Percentiles rank a stretch among this genome's conserved stretches.
Conservation (phyloP, 2,888 invertebrate species). For the Drosophila tripunctata region DNA sequence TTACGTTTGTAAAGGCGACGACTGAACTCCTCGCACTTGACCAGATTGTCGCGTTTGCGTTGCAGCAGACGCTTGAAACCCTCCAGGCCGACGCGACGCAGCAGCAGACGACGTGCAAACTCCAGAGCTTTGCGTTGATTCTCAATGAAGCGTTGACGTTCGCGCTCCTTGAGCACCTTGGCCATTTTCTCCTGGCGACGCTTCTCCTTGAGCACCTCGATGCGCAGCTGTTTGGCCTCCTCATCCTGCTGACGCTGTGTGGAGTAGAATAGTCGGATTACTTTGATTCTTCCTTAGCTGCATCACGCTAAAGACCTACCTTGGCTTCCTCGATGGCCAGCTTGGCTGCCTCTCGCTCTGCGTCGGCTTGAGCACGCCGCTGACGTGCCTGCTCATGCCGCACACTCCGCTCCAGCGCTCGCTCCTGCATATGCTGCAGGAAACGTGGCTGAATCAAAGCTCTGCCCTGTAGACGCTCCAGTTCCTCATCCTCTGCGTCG, state of each 20-base stretch:
- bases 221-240: slow-evolving; percentile 86
- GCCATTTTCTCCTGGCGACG: slow-evolving; percentile 87
- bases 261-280: not conserved
- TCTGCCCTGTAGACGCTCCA: slow-evolving; percentile 79
- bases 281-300: too few species aligned
- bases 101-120: slow-evolving; percentile 83
- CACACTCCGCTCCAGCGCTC: slow-evolving; percentile 87
- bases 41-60: slow-evolving; percentile 81
- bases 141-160: slow-evolving; percentile 84
- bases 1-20: slow-evolving; percentile 85
- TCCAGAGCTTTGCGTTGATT: slow-evolving; percentile 84
- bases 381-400: slow-evolving; percentile 83
- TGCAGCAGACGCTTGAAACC: slow-evolving; percentile 81
- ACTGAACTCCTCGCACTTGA: slow-evolving; percentile 85
- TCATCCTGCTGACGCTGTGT: slow-evolving; percentile 85
- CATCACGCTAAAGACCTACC: slow-evolving; percentile 52
- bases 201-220: slow-evolving; percentile 87
- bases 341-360: slow-evolving; percentile 84
- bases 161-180: slow-evolving; percentile 87
- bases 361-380: slow-evolving; percentile 81
- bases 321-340: slow-evolving; percentile 84
- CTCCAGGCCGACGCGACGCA: slow-evolving; percentile 81
- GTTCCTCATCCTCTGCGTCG: slow-evolving; percentile 81
- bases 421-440: slow-evolving; percentile 89
- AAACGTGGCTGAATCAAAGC: slow-evolving; percentile 87